Percentiles rank a stretch among this genome's conserved stretches.
Conservation (phyloP, 1,140 invertebrate species). For the Grapholita molesta region DNA sequence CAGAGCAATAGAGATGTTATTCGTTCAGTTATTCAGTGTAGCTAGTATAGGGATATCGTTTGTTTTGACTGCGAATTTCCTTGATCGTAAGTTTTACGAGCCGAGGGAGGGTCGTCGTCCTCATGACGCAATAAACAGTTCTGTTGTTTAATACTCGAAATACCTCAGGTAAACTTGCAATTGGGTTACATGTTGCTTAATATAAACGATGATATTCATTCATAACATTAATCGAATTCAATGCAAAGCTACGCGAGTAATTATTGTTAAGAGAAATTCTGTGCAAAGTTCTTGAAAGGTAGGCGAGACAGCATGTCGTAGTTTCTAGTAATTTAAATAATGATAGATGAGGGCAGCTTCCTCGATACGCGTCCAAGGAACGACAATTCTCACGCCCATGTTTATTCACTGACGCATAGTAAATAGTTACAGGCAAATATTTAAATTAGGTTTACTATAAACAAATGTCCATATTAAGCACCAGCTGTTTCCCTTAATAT, state of each 20-base stretch:
- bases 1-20: not conserved
- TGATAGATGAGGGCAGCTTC: not conserved
- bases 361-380: not conserved
- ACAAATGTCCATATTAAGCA: conserved; percentile 37
- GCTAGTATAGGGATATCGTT: conserved; percentile 27
- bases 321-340: not conserved
- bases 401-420: conserved; percentile 23
- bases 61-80: conserved; percentile 68
- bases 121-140: conserved; percentile 48
- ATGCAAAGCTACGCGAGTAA: not conserved
- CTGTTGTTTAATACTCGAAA: not conserved
- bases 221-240: not conserved
- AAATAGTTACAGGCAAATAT: conserved; percentile 40
- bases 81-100: conserved; percentile 60
- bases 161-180: not conserved
- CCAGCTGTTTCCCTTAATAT: conserved; percentile 33
- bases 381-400: conserved; percentile 31
- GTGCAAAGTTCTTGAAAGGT: not conserved
- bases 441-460: conserved; percentile 56
- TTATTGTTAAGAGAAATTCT: not conserved
- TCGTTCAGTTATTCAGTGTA: not conserved
- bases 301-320: not conserved
- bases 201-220: not conserved
- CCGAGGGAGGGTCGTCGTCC: conserved; percentile 46
- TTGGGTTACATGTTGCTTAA: not conserved